Base-by-base conservation (phyloP, 2,888 invertebrate species). In the Hyles lineata region DNA sequence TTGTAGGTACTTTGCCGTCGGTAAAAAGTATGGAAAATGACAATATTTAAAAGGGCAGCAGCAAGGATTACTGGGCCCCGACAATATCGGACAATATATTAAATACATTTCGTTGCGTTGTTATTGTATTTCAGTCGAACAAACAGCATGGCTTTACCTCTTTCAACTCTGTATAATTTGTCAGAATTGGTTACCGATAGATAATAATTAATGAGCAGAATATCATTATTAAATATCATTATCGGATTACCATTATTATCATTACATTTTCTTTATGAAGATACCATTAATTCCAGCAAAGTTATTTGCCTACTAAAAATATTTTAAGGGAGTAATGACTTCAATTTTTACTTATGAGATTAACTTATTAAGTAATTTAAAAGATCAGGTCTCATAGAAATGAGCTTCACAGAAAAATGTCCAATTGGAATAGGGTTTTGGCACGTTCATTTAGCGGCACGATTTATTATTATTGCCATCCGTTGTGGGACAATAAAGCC, bases 391-490 rank as follows among this genome's bases (percentile, higher is more conserved):
- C 7, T 17, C 21, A 23, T 2, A 50, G 3, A 63, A 6, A 67
- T 21, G 21, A 50, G 23, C 1, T 17, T 50, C 43, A 50, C 8
- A 50, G 43, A 67, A 67, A 67, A 67, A 67, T 67, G 23, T 50
- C 23, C 67, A n/a, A 63, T 50, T 50, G 21, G 23, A 11, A 67
- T 11, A 43, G 17, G 32, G 2, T 62, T 67, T 50, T 67, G 67
- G 67, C 67, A 23, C 23, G 67, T 67, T 67, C 43, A 50, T 67
- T 67, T 50, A 67, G 50, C 25, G n/a, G n/a, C 17, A 23, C 43
- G 67, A 67, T 67, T 67, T 67, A 50, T 67, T 67, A 67, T 67
- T 50, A 67, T 67, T n/a, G 35, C 63, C 63, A 62, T 17, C 67
- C 67, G 23, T 50, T 67, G 50, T 50, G 50, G 61, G 67, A 50